Base-by-base conservation (phyloP, 2,888 invertebrate species). In the Megalurothrips usitatus region DNA sequence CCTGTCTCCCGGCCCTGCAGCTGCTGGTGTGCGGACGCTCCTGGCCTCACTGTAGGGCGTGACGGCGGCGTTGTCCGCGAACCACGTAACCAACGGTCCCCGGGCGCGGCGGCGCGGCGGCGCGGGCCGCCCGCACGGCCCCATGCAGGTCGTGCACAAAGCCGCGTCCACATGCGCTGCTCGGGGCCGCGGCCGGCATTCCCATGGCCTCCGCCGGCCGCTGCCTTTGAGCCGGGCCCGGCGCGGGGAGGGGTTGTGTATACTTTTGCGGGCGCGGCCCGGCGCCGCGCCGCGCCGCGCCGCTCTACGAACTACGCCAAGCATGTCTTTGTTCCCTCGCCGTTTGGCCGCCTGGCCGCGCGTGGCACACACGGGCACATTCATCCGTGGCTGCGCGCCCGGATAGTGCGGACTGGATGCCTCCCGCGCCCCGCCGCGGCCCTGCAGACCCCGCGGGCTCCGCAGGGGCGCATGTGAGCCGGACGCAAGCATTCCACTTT, bases 281-380 rank as follows among this genome's bases (percentile, higher is more conserved):
- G 4, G 52, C 52, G 14, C 14, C 1, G 52, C 49, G 49, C 17
- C 14, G 52, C 52, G 52, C 14, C 1, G 52, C 52, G 8, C 52
- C 11, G 52, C n/a, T n/a, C n/a, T n/a, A 43, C 34, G 23, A 68
- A 68, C 68, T n/a, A 68, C 68, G 68, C 68, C 23, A 68, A 26
- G 68, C 68, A 68, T 68, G 19, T 23, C 68, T 68, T 68, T 68
- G 68, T 68, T 68, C 23, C 23, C 68, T 68, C 68, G 11, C 68
- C n/a, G n/a, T n/a, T n/a, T n/a, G n/a, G n/a, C 34, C 34, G 34
- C 34, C 34, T 43, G 34, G 6, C 34, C 34, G n/a, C 34, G 34
- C 34, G 3, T 6, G 34, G 34, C 68, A 68, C 26, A 68, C 68
- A 23, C 68, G 23, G 11, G n/a, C 23, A 68, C 58, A 58, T 58